Evolutionary conservation across 2,888 invertebrate species (phyloP).

Genomic region (Agrotis puta): DNA sequence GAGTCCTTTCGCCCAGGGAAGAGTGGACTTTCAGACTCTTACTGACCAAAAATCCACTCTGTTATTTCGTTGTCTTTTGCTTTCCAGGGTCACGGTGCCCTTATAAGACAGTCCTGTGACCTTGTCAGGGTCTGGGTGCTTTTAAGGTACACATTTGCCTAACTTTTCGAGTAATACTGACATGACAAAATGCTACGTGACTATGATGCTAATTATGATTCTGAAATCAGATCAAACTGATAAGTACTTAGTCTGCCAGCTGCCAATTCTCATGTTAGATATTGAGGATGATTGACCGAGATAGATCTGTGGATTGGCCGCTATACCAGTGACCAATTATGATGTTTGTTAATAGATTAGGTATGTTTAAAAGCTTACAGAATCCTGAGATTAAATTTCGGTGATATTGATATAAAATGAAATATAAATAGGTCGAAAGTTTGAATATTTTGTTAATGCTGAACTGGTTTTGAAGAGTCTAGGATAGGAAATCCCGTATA

Average conservation of each 20-base stretch:
- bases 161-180: background rate
- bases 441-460: too few species aligned
- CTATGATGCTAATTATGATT: background rate
- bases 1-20: too few species aligned
- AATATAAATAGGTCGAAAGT: too few species aligned
- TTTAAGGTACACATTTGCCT: too few species aligned
- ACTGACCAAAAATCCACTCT: too few species aligned
- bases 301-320: background rate
- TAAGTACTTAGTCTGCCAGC: background rate
- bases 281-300: background rate
- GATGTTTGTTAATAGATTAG: background rate
- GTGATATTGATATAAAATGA: background rate
- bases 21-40: too few species aligned
- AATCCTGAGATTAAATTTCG: background rate
- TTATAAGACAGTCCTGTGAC: too few species aligned
- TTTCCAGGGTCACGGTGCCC: too few species aligned
- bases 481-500: too few species aligned
- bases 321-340: constrained; percentile 1
- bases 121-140: background rate
- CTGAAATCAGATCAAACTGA: constrained; percentile 5
- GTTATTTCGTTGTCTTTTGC: too few species aligned
- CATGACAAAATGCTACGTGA: too few species aligned
- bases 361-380: background rate
- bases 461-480: too few species aligned
- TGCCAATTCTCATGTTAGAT: background rate